Percentiles rank a stretch among this genome's conserved stretches.
These are phyloP conservation scores for Coecobrya sp. DNA, from an alignment of 2,888 invertebrate genomes.

Conservation along the genomic window DNA sequence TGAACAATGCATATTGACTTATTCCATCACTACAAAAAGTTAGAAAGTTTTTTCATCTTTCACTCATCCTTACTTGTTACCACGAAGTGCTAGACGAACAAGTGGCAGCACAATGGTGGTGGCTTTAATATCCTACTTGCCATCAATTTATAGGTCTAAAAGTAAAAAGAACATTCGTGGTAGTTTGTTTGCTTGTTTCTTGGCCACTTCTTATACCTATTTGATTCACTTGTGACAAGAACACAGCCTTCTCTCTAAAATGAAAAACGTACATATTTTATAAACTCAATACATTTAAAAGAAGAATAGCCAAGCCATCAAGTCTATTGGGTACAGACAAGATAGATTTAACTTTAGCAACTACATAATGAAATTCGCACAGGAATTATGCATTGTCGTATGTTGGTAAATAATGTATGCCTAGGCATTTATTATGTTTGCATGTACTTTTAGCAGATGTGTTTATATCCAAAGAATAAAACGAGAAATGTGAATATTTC, in stretches of 20 bases:
- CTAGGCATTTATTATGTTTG: too few species aligned
- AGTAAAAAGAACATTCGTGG: slow-evolving; percentile 25
- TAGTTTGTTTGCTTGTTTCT: neutral
- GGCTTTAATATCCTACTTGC: neutral
- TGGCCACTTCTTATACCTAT: neutral
- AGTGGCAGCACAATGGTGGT: slow-evolving; percentile 38
- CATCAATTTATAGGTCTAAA: neutral
- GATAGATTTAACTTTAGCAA: neutral
- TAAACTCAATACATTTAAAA: neutral
- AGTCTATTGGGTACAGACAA: neutral
- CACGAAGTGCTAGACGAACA: slow-evolving; percentile 3
- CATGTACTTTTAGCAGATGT: neutral
- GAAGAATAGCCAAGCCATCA: neutral
- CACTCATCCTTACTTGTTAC: neutral
- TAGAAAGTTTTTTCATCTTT: slow-evolving; percentile 13
- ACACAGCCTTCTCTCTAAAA: neutral
- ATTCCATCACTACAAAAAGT: neutral
- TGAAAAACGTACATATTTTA: neutral
- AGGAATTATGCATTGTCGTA: neutral
- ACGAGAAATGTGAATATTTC: neutral
- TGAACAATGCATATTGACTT: neutral
- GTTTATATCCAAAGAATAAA: neutral
- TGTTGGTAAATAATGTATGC: neutral
- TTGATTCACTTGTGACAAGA: slow-evolving; percentile 52
- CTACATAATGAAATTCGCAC: slow-evolving; percentile 3